Base-by-base conservation (phyloP, 2,113 vertebrate species). In the Mola mola region DNA sequence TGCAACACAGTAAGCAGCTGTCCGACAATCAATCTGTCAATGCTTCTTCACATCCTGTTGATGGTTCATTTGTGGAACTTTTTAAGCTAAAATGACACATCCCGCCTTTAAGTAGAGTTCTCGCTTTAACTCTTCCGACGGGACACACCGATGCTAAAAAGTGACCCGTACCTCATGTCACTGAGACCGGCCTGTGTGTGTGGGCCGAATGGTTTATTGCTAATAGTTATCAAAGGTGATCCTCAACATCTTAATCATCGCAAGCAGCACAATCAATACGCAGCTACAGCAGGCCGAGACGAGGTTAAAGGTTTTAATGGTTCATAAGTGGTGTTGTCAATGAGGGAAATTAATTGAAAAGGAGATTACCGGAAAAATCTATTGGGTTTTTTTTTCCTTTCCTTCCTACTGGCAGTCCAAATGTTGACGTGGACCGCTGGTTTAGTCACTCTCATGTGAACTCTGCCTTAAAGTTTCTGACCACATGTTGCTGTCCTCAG, bases 311-410 rank as follows among this genome's bases (percentile, higher is more conserved):
- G 70, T 60, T 56, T 66, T 53, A 70, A 40, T 64, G 51, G 64
- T 62, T 61, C 58, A 49, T 62, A 67, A 82, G 28, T 58, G 65
- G 7, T 41, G 22, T 20, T 72, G 71, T 75, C 71, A 66, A 4
- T 61, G 46, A 70, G 65, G 64, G 67, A 64, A 78, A 88, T 70
- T 3, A 67, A 41, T 60, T 70, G 47, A 71, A 78, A 53, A 51
- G 26, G 33, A 64, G 57, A 78, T 75, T 70, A 66, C 25, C 33
- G 31, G 8, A 42, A 57, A 53, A 62, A 71, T 78, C 72, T 29
- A 73, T 84, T n/a, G n/a, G n/a, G n/a, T 11, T 17, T 42, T 74
- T 67, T 58, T 50, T 13, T n/a, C 50, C 66, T 63, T 55, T 55
- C 66, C 47, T 64, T 48, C 42, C 37, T 57, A 50, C 66, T 57